phyloP scores from a whole-genome alignment of 2,113 vertebrate genomes.

The Formicarius rufipectus region DNA sequence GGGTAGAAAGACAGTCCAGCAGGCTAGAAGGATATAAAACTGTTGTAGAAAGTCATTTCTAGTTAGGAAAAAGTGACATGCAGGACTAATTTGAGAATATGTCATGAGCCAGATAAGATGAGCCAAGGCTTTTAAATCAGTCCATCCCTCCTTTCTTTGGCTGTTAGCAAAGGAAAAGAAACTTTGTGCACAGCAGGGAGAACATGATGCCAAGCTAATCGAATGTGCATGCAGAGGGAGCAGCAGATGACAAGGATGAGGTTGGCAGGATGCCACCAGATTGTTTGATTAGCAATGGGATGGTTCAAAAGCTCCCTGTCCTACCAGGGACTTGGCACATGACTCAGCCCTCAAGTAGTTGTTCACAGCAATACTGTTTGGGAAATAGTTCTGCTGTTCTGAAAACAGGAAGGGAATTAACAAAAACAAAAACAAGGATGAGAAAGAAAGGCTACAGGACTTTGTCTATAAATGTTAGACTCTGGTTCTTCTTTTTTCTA shows the following conservation, averaged over 20 bases:
- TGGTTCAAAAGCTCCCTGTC: not conserved
- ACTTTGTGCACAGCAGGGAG: not conserved
- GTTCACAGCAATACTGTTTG: not conserved
- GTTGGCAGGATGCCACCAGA: slow-evolving; percentile 18
- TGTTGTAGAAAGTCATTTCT: not conserved
- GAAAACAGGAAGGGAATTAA: slow-evolving; percentile 21
- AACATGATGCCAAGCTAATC: not conserved
- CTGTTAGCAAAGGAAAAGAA: not conserved
- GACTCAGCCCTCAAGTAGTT: not conserved
- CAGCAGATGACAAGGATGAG: slow-evolving; percentile 4
- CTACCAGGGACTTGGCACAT: not conserved
- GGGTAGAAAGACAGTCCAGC: not conserved
- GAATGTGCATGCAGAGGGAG: not conserved
- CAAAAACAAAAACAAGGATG: slow-evolving; percentile 13
- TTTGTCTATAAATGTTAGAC: not conserved
- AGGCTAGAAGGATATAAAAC: not conserved
- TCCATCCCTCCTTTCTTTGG: not conserved
- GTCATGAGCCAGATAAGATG: not conserved
- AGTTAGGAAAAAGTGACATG: slow-evolving; percentile 39
- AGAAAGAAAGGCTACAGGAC: not conserved
- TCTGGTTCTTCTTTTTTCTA: not conserved
- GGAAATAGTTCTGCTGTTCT: slow-evolving; percentile 4
- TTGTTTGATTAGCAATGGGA: slow-evolving; percentile 41
- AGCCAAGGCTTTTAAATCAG: slow-evolving; percentile 7
- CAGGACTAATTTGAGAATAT: not conserved